phyloP scores from a whole-genome alignment of 2,113 vertebrate species.

The Myocastor coypus region DNA sequence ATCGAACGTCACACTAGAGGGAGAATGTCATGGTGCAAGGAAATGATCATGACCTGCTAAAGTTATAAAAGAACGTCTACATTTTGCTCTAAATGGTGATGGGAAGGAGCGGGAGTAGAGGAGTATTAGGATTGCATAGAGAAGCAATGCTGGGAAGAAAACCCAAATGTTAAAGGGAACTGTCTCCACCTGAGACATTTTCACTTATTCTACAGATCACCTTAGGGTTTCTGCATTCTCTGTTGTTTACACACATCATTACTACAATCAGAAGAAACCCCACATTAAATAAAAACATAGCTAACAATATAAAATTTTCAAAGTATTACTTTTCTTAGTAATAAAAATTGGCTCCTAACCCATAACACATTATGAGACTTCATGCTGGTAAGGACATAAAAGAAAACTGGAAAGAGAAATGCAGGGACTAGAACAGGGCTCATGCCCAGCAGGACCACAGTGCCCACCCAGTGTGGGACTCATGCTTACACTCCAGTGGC shows the following conservation, averaged over 20 bases:
- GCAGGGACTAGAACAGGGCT: not conserved
- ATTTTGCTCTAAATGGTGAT: not conserved
- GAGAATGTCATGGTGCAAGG: not conserved
- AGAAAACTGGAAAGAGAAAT: not conserved
- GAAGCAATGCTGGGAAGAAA: not conserved
- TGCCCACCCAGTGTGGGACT: fast-evolving
- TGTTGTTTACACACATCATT: not conserved
- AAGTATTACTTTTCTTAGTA: constrained; percentile 1
- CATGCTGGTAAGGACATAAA: not conserved
- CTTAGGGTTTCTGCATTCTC: not conserved
- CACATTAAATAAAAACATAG: not conserved
- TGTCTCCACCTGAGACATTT: not conserved
- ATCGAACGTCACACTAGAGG: not conserved
- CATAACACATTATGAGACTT: not conserved
- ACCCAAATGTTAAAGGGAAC: not conserved
- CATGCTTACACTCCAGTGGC: not conserved
- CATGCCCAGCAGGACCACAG: not conserved
- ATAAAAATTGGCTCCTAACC: not conserved
- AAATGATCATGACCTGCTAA: constrained; percentile 1
- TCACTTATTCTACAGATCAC: not conserved
- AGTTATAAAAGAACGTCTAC: not conserved
- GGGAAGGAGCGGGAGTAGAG: not conserved
- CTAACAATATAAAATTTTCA: not conserved
- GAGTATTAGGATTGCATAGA: not conserved
- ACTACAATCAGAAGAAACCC: not conserved